phyloP scores from a whole-genome alignment of 1,140 invertebrate species.

The Trigoniulus corallinus region DNA sequence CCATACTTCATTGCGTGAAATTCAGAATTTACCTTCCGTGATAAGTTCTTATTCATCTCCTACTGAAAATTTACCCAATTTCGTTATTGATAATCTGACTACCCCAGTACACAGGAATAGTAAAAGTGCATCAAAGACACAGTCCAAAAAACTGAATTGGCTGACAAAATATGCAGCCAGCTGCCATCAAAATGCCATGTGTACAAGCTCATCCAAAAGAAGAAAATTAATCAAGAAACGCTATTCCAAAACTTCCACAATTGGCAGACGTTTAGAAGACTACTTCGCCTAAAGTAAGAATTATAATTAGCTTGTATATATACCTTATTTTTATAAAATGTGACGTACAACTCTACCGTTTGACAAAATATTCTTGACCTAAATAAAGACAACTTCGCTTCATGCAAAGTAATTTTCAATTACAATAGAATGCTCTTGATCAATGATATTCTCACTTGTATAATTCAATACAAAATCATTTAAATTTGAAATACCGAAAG shows the following conservation, averaged over 20 bases:
- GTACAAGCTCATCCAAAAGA: neutral
- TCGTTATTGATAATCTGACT: neutral
- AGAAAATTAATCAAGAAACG: neutral
- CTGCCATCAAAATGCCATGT: neutral
- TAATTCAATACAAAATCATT: too few relatives aligned
- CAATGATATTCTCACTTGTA: too few relatives aligned
- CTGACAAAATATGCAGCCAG: neutral
- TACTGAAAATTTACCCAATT: neutral
- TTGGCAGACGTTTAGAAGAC: neutral
- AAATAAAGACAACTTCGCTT: too few relatives aligned
- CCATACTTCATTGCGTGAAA: too few relatives aligned
- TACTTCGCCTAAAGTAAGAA: neutral
- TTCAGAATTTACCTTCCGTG: too few relatives aligned
- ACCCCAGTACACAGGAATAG: neutral
- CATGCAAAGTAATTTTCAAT: too few relatives aligned
- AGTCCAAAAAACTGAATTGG: neutral
- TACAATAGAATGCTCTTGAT: too few relatives aligned
- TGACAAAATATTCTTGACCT: too few relatives aligned
- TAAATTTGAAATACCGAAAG: too few relatives aligned
- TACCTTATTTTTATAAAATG: neutral
- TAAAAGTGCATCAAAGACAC: neutral
- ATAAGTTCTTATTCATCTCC: too few relatives aligned
- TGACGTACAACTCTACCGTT: too few relatives aligned
- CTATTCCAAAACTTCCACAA: neutral
- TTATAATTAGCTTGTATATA: neutral